Conservation (phyloP, 2,888 invertebrate genomes). For the Leptopilina myrica region DNA sequence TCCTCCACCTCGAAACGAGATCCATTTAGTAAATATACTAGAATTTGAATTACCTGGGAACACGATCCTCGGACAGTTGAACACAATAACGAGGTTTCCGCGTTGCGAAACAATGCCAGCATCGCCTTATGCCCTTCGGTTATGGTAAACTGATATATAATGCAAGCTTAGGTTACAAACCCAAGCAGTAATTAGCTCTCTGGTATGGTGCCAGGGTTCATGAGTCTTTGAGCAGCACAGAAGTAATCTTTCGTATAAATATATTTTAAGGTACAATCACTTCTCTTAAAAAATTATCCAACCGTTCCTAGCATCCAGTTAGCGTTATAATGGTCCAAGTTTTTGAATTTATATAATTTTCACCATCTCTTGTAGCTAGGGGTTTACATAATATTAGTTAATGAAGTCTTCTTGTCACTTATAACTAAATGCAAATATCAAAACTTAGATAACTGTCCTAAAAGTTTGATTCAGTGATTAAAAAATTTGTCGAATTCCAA, state of each 20-base stretch:
- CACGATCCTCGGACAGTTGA: slow-evolving; percentile 28
- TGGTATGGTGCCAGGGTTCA: slow-evolving; percentile 60
- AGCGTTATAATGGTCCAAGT: no score
- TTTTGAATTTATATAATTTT: no score
- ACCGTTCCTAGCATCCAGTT: no score
- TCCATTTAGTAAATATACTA: slow-evolving; percentile 2
- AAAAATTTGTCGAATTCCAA: no score
- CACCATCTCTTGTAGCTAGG: no score
- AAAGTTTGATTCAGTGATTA: no score
- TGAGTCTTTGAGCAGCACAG: slow-evolving; percentile 43
- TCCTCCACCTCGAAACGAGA: slow-evolving; percentile 1
- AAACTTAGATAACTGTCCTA: no score
- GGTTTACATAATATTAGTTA: no score
- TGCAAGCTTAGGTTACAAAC: slow-evolving; percentile 70
- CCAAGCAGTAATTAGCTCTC: slow-evolving; percentile 67
- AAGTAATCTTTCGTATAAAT: slow-evolving; percentile 45
- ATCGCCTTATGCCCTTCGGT: slow-evolving; percentile 44
- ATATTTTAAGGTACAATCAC: neutral
- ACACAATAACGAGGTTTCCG: slow-evolving; percentile 28
- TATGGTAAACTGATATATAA: slow-evolving; percentile 64
- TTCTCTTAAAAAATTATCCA: no score
- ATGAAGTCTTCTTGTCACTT: no score
- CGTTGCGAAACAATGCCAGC: slow-evolving; percentile 31
- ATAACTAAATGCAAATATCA: no score
- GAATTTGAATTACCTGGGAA: slow-evolving; percentile 35